phyloP scores from a whole-genome alignment of 2,888 invertebrate species.

The Rhogogaster chlorosoma region DNA sequence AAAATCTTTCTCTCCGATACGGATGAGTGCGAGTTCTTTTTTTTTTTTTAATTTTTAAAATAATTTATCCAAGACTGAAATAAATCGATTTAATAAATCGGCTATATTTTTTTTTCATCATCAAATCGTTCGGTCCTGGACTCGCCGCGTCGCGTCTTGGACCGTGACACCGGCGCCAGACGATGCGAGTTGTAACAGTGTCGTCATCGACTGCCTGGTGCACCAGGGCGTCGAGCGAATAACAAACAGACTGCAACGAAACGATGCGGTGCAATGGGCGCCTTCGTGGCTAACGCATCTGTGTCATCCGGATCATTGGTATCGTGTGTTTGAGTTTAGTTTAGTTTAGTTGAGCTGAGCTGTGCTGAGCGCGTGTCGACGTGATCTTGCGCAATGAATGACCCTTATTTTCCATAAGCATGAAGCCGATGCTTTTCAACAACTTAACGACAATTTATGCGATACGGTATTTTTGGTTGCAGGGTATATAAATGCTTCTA shows the following conservation, averaged over 20 bases:
- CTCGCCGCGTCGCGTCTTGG: neutral
- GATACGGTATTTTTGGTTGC: neutral
- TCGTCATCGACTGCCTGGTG: conserved; percentile 11
- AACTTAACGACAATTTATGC: conserved; percentile 28
- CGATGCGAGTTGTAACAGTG: neutral
- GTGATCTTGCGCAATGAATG: conserved; percentile 28
- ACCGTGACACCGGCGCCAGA: conserved; percentile 13
- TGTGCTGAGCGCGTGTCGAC: conserved; percentile 8
- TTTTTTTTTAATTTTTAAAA: neutral
- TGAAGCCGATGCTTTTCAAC: neutral
- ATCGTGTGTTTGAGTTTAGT: conserved; percentile 8
- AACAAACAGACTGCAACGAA: conserved; percentile 26
- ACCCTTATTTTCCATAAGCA: conserved; percentile 4
- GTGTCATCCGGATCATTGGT: conserved; percentile 39
- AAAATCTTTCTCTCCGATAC: neutral
- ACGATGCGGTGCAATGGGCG: neutral
- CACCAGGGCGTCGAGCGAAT: conserved; percentile 9
- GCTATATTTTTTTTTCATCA: neutral
- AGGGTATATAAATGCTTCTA: neutral
- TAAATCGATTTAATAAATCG: conserved; percentile 3
- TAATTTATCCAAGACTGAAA: neutral
- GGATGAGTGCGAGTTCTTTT: too few species aligned
- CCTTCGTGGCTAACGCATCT: neutral
- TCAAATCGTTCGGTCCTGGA: neutral
- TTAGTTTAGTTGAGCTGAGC: neutral